These are phyloP conservation scores for Nasonia vitripennis DNA, from an alignment of 1,140 invertebrate species.

Conservation along the genomic window DNA sequence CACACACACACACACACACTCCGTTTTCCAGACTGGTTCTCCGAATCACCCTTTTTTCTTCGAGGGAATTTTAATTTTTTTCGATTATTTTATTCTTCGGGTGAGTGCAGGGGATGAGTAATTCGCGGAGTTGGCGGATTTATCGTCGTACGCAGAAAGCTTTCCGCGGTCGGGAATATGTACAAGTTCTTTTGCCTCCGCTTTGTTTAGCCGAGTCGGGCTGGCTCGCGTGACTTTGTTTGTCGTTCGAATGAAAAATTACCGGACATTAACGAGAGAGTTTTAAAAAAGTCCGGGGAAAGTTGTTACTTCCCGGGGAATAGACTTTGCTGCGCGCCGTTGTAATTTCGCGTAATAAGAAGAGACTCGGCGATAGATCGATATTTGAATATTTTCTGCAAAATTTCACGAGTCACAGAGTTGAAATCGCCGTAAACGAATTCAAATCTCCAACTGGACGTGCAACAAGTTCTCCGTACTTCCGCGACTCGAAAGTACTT, in stretches of 20 bases:
- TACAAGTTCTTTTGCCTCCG: not conserved
- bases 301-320: too few species aligned
- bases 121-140: not conserved
- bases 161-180: not conserved
- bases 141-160: not conserved
- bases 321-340: too few species aligned
- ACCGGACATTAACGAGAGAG: not conserved
- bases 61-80: not conserved
- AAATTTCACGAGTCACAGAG: not conserved
- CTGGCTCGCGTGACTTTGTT: not conserved
- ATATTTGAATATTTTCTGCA: not conserved
- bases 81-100: not conserved
- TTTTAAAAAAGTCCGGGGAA: too few species aligned
- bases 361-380: too few species aligned
- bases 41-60: not conserved
- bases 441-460: not conserved
- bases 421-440: too few species aligned
- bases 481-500: not conserved
- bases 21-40: constrained; percentile 3
- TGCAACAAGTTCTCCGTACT: not conserved
- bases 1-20: not conserved
- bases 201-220: not conserved
- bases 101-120: not conserved
- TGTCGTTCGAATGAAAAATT: not conserved
- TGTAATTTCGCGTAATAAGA: too few species aligned